A percentile compares a stretch with the other conserved stretches of the same genome.
Evolutionary conservation across 2,888 invertebrate species (phyloP).

Genomic region (Platerodrilus igneus): DNA sequence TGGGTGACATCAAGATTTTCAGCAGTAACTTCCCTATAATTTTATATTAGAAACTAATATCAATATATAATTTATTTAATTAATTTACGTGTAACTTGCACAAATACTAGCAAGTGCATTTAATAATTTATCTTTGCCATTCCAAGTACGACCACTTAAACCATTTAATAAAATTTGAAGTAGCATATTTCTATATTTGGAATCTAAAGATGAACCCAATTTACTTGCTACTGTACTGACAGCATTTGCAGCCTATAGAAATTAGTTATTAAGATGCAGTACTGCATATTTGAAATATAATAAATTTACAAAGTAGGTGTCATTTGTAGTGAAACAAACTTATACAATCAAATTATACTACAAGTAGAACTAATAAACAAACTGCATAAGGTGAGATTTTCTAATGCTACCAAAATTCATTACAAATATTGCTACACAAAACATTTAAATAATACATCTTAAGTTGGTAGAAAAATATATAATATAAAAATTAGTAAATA

Average conservation of each 20-base stretch:
- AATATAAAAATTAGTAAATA: too few species aligned
- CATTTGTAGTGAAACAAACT: too few species aligned
- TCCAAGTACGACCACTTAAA: constrained; percentile 79
- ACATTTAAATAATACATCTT: too few species aligned
- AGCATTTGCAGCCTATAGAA: constrained; percentile 67
- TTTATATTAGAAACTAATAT: background rate
- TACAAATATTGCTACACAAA: too few species aligned
- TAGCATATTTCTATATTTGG: constrained; percentile 60
- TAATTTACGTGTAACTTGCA: constrained; percentile 61
- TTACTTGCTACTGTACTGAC: constrained; percentile 74
- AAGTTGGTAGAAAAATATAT: too few species aligned
- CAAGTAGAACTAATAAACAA: too few species aligned
- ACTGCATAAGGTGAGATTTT: too few species aligned
- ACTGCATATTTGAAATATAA: too few species aligned
- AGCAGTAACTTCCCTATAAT: constrained; percentile 27
- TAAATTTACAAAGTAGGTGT: too few species aligned
- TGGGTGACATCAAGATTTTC: constrained; percentile 44
- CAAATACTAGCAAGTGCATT: constrained; percentile 72
- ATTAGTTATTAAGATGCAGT: too few species aligned
- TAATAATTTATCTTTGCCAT: constrained; percentile 80
- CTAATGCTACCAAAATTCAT: too few species aligned
- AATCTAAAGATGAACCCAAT: constrained; percentile 60
- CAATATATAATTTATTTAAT: background rate
- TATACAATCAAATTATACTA: too few species aligned
- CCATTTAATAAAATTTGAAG: constrained; percentile 62